A percentile compares a stretch with the other conserved stretches of the same genome.
phyloP scores from a whole-genome alignment of 2,888 invertebrate species.

The Osedax fenrisi region DNA sequence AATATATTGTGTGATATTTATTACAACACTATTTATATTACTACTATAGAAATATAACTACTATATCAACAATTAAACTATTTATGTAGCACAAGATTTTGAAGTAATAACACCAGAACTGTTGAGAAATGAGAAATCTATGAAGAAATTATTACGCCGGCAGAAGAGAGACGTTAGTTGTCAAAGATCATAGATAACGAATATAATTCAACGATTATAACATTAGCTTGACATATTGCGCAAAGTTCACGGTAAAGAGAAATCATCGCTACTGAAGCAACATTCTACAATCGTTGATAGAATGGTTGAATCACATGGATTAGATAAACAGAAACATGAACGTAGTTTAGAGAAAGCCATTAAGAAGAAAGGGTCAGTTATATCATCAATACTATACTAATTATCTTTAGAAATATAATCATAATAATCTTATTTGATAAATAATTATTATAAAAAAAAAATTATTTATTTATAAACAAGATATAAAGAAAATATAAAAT shows the following conservation, averaged over 20 bases:
- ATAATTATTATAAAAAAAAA: no score
- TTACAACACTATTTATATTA: no score
- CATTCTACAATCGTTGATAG: slow-evolving; percentile 81
- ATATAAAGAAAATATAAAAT: no score
- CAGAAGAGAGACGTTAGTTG: slow-evolving; percentile 68
- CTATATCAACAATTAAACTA: no score
- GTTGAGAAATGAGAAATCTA: slow-evolving; percentile 45
- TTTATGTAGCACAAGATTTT: slow-evolving; percentile 43
- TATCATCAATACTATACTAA: no score
- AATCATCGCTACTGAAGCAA: slow-evolving; percentile 68
- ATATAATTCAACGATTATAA: no score
- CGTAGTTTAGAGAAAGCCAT: slow-evolving; percentile 56
- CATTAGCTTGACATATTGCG: slow-evolving; percentile 65
- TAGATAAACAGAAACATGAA: slow-evolving; percentile 45
- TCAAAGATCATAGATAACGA: slow-evolving; percentile 1
- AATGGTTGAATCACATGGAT: slow-evolving; percentile 58
- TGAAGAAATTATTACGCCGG: slow-evolving; percentile 72
- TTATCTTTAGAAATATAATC: no score
- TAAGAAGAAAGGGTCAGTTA: slow-evolving; percentile 59
- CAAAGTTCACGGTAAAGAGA: slow-evolving; percentile 85
- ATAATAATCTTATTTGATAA: no score
- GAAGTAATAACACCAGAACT: slow-evolving; percentile 46
- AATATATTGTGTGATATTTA: no score
- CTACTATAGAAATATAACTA: no score
- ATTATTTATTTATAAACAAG: no score